Conservation (phyloP, 1,140 invertebrate species). For the Tetragnatha versicolor region DNA sequence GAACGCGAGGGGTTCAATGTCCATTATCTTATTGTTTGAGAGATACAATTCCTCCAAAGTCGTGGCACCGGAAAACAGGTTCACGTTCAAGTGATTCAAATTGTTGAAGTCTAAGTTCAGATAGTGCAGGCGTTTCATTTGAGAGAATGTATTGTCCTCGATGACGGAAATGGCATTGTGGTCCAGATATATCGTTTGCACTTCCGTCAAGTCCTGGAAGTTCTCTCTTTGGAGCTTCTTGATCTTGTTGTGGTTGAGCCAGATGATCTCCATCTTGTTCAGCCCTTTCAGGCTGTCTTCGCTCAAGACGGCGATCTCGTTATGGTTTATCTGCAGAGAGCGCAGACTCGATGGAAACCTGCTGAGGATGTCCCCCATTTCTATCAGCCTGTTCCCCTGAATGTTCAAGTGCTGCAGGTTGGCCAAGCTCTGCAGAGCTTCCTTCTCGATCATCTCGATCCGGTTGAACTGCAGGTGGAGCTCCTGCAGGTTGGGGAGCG, state of each 20-base stretch:
- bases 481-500: constrained; percentile 79
- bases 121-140: constrained; percentile 77
- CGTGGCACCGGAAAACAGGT: constrained; percentile 70
- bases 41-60: constrained; percentile 74
- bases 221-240: constrained; percentile 75
- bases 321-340: constrained; percentile 86
- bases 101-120: constrained; percentile 63
- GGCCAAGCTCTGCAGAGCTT: constrained; percentile 80
- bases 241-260: constrained; percentile 82
- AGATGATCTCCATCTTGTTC: constrained; percentile 82
- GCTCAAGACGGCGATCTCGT: constrained; percentile 79
- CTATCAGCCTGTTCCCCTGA: constrained; percentile 80
- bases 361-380: constrained; percentile 79
- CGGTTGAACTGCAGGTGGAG: constrained; percentile 88
- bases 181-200: constrained; percentile 80
- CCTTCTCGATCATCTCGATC: constrained; percentile 80
- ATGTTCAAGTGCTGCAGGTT: constrained; percentile 88
- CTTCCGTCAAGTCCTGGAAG: constrained; percentile 76
- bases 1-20: constrained; percentile 70
- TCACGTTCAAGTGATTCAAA: constrained; percentile 60
- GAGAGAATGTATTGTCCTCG: constrained; percentile 78
- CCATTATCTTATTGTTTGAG: constrained; percentile 67
- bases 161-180: constrained; percentile 83
- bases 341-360: constrained; percentile 74
- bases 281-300: constrained; percentile 81